Conservation (phyloP, 2,797 vertebrate species). For the Tolypeutes matacus region DNA sequence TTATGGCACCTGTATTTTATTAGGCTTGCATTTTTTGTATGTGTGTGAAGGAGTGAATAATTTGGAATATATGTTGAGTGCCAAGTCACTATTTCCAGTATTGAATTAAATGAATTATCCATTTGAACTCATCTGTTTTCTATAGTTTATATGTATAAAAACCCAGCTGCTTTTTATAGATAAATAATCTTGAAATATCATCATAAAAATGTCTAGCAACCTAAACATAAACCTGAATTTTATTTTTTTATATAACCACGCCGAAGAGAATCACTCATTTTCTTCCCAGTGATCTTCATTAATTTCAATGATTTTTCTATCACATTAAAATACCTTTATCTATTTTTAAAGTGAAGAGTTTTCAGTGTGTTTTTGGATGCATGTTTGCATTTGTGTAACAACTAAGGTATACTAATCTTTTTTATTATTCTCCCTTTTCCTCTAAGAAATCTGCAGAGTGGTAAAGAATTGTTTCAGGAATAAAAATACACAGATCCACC, state of each 20-base stretch:
- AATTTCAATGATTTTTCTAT: too few species aligned
- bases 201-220: not conserved
- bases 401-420: too few species aligned
- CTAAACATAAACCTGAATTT: not conserved
- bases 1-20: not conserved
- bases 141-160: not conserved
- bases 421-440: too few species aligned
- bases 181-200: not conserved
- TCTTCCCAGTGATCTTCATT: too few species aligned
- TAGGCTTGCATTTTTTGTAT: not conserved
- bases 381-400: too few species aligned
- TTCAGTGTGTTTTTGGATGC: too few species aligned
- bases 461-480: too few species aligned
- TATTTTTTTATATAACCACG: not conserved
- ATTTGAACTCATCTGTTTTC: not conserved
- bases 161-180: conserved; percentile 59
- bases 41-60: not conserved
- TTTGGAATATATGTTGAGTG: not conserved
- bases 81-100: not conserved
- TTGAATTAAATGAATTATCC: not conserved
- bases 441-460: too few species aligned
- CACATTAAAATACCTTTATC: too few species aligned
- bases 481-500: too few species aligned
- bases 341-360: too few species aligned
- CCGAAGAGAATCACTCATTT: not conserved